Evolutionary conservation across 2,888 invertebrate species (phyloP).

Genomic region (Xanthia icteritia): DNA sequence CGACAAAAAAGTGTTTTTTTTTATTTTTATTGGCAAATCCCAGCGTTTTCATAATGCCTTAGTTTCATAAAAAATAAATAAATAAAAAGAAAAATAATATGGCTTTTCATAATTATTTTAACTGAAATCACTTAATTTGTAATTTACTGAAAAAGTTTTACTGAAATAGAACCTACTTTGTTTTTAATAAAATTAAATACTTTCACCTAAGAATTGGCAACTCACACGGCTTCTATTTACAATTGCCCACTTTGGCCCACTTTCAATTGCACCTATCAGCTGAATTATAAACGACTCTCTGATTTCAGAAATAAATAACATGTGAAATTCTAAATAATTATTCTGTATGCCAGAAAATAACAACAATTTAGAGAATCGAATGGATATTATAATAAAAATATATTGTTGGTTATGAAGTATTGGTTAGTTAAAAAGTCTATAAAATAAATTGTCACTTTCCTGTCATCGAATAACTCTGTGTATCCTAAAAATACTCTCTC

Average conservation of each 20-base stretch:
- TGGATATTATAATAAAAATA: neutral
- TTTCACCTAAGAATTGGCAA: slow-evolving; percentile 31
- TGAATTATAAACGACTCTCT: slow-evolving; percentile 7
- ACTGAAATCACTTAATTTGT: neutral
- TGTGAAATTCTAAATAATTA: neutral
- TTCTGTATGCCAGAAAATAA: no score
- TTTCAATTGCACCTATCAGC: slow-evolving; percentile 43
- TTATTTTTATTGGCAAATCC: neutral
- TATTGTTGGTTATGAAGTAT: neutral
- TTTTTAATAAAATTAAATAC: neutral
- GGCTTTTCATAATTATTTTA: neutral
- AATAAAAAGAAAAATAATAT: neutral
- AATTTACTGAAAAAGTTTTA: neutral
- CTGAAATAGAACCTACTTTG: neutral
- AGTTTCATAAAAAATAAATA: neutral
- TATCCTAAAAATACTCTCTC: neutral
- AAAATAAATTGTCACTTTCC: neutral
- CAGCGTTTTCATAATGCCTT: neutral
- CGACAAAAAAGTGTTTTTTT: neutral
- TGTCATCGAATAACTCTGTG: neutral
- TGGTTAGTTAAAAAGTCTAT: neutral
- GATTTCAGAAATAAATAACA: neutral
- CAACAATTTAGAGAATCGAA: neutral
- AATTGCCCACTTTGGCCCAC: slow-evolving; percentile 30
- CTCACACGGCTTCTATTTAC: slow-evolving; percentile 9